phyloP scores from a whole-genome alignment of 2,888 invertebrate species.

The Serripes groenlandicus region DNA sequence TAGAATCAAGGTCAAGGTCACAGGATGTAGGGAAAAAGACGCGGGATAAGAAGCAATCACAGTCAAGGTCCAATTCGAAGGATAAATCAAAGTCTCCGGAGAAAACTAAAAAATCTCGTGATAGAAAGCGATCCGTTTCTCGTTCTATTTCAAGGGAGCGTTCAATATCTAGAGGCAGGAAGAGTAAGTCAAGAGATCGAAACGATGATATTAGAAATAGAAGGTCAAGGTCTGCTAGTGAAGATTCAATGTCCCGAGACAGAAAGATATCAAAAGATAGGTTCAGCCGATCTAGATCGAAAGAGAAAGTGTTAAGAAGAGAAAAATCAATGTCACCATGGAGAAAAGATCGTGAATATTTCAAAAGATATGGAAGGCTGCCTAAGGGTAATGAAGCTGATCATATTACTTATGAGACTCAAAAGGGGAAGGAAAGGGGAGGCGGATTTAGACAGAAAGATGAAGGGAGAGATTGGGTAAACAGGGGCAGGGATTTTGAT shows the following conservation, averaged over 20 bases:
- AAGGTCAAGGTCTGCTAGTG: constrained; percentile 16
- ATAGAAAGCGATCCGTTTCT: constrained; percentile 34
- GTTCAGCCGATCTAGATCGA: constrained; percentile 36
- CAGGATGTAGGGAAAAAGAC: constrained; percentile 2
- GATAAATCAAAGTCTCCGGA: constrained; percentile 22
- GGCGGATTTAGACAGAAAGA: constrained; percentile 10
- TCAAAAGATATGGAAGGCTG: constrained; percentile 48
- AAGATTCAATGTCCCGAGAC: constrained; percentile 31
- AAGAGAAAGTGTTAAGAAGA: constrained; percentile 12
- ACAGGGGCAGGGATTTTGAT: constrained; percentile 35
- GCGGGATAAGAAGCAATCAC: background rate
- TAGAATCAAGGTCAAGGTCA: constrained; percentile 44
- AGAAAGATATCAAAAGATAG: constrained; percentile 37
- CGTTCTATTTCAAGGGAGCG: constrained; percentile 23
- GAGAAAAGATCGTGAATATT: constrained; percentile 60
- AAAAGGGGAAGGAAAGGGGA: constrained; percentile 30
- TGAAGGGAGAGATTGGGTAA: constrained; percentile 4
- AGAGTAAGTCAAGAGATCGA: constrained; percentile 33
- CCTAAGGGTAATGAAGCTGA: constrained; percentile 52
- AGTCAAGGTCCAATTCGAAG: constrained; percentile 1
- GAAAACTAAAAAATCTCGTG: constrained; percentile 25
- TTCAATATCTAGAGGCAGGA: constrained; percentile 29
- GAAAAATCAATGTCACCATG: constrained; percentile 53
- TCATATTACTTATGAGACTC: constrained; percentile 33
- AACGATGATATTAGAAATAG: constrained; percentile 26